Evolutionary conservation across 1,140 invertebrate genomes (phyloP).

Genomic region (Pomacea maculata): DNA sequence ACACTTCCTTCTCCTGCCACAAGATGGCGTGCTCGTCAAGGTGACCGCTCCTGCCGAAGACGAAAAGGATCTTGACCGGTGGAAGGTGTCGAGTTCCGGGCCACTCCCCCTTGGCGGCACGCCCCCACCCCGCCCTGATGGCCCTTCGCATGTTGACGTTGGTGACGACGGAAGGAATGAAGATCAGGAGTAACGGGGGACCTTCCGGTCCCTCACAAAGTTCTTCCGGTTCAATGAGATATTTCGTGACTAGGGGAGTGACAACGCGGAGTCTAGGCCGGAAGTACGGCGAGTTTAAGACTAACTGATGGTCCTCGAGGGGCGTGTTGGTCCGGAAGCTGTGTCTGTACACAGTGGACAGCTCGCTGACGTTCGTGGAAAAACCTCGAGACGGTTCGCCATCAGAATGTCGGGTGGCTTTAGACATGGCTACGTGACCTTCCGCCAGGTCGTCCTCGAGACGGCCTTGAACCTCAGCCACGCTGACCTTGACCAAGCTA

Average conservation of each 20-base stretch:
- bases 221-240: not conserved
- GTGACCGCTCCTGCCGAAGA: slow-evolving; percentile 7
- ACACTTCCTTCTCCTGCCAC: slow-evolving; percentile 21
- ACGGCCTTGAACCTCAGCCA: not conserved
- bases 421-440: too few relatives aligned
- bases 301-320: not conserved
- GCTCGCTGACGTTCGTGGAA: too few relatives aligned
- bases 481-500: slow-evolving; percentile 2
- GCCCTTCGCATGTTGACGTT: slow-evolving; percentile 11
- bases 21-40: slow-evolving; percentile 11
- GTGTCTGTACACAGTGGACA: not conserved
- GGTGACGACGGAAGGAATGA: slow-evolving; percentile 20
- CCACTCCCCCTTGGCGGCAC: slow-evolving; percentile 32
- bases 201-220: slow-evolving; percentile 7
- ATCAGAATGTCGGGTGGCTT: too few relatives aligned
- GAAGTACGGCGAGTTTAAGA: not conserved
- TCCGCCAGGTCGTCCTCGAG: too few relatives aligned
- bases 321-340: slow-evolving; percentile 9
- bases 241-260: not conserved
- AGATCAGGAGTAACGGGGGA: slow-evolving; percentile 13
- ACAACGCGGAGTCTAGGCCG: not conserved
- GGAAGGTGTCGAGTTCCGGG: slow-evolving; percentile 16
- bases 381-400: too few relatives aligned
- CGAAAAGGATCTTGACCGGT: slow-evolving; percentile 15
- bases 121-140: slow-evolving; percentile 39